phyloP scores from a whole-genome alignment of 2,797 vertebrate genomes.

The Chloroceryle inda region DNA sequence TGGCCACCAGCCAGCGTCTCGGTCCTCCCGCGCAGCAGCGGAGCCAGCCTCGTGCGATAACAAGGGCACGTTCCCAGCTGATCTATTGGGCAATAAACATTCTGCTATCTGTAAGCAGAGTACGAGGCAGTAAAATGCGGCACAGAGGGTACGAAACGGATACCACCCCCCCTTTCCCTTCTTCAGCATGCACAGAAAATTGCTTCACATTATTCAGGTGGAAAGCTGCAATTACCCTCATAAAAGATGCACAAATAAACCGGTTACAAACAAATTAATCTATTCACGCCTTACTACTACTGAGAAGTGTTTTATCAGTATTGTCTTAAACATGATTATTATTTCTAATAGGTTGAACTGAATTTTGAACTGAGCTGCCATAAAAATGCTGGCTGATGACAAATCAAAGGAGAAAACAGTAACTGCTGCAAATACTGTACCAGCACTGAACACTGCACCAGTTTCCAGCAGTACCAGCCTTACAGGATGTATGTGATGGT shows the following conservation, averaged over 20 bases:
- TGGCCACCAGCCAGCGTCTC: not conserved
- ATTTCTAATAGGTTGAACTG: not conserved
- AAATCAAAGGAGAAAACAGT: not conserved
- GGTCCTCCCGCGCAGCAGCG: rapidly evolving
- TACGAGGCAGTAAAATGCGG: constrained; percentile 82
- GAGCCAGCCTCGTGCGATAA: not conserved
- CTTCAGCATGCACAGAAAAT: constrained; percentile 80
- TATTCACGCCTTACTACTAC: not conserved
- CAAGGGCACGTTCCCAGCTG: not conserved
- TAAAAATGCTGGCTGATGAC: not conserved
- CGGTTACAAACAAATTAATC: not conserved
- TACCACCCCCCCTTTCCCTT: constrained; percentile 82
- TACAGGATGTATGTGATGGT: rapidly evolving
- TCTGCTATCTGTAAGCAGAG: constrained; percentile 81
- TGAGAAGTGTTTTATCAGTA: not conserved
- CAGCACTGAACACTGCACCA: not conserved
- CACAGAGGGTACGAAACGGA: constrained; percentile 69
- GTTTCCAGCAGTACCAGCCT: not conserved
- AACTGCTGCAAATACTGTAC: not conserved
- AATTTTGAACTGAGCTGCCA: not conserved
- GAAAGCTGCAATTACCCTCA: constrained; percentile 85
- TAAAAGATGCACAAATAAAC: constrained; percentile 43
- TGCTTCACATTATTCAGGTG: constrained; percentile 72
- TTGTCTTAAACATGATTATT: not conserved
- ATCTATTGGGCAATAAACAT: not conserved